Conservation (phyloP, 1,140 invertebrate genomes). For the Sinonovacula constricta region DNA sequence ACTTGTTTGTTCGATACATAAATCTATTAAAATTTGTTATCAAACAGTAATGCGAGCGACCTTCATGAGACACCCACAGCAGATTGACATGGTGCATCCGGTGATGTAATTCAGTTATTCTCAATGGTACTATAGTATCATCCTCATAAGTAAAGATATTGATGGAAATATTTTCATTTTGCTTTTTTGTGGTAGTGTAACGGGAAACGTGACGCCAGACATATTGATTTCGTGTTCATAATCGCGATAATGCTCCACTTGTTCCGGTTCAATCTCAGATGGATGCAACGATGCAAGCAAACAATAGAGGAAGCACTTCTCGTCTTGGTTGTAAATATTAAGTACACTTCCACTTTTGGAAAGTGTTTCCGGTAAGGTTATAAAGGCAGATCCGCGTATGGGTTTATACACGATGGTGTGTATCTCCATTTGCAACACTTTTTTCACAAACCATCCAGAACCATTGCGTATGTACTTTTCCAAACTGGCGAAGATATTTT, state of each 20-base stretch:
- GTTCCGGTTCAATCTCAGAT: not conserved
- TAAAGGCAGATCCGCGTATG: not conserved
- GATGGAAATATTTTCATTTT: slow-evolving; percentile 20
- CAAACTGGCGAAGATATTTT: slow-evolving; percentile 27
- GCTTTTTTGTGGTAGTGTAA: slow-evolving; percentile 6
- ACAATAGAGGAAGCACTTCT: slow-evolving; percentile 51
- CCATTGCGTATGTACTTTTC: slow-evolving; percentile 19
- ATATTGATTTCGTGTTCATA: slow-evolving; percentile 11
- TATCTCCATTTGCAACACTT: slow-evolving; percentile 7
- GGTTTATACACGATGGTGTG: slow-evolving; percentile 4
- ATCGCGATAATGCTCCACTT: slow-evolving; percentile 9
- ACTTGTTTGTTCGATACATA: slow-evolving; percentile 6
- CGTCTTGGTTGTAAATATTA: slow-evolving; percentile 7
- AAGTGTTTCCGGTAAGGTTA: slow-evolving; percentile 5
- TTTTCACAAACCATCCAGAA: slow-evolving; percentile 5
- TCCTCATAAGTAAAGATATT: slow-evolving; percentile 21
- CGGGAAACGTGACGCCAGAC: slow-evolving; percentile 13
- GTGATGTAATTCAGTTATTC: slow-evolving; percentile 7
- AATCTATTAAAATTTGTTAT: slow-evolving; percentile 9
- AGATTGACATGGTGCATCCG: no score
- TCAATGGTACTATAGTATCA: slow-evolving; percentile 5
- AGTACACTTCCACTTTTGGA: no score
- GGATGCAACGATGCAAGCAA: slow-evolving; percentile 12
- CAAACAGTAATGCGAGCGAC: not conserved
- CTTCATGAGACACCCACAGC: not conserved